Base-by-base conservation (phyloP, 2,888 invertebrate genomes). In the Troglohyphantes excavatus region DNA sequence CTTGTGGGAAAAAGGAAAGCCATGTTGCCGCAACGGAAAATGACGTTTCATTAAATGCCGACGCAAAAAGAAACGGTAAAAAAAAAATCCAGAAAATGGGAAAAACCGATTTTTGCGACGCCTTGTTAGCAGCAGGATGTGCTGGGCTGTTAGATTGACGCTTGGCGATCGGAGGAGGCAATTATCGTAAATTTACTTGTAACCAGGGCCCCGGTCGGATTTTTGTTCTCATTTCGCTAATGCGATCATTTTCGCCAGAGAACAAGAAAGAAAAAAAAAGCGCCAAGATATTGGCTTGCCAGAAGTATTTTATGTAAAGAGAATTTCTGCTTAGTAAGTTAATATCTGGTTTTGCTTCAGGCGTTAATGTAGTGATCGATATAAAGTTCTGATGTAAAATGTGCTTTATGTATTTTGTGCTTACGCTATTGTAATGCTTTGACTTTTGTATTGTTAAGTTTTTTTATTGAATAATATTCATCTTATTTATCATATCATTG, bases 1-100 rank as follows among this genome's bases (percentile, higher is more conserved):
- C 33, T 9, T 33, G 17, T 2, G 53, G 53, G 9, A 61, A 72
- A 72, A 61, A 72, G 73, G 73, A 29, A 83, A 83, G 72, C 29
- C 73, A 19, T 73, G 83, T 83, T 61, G 23, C 23, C 27, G 17
- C 73, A 33, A 61, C 21, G 23, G 27, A 27, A 83, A 73, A 61
- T 83, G 73, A 83, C 83, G 73, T 83, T 83, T 73, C 63, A 73
- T 83, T 83, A 75, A 83, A 83, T 26, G 63, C 39, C 21, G 73
- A 43, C 61, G 82, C 7, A 19, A 19, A 21, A 73, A 33, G 33
- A 75, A 75, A n/a, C 9, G 21, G 68, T n/a, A 3, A 19, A 19
- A 33, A 73, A 53, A 75, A 61, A 75, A 0, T 0, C 78, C n/a
- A 39, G 79, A 53, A 79, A 81, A 68, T 68, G 46, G 53, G 46